Evolutionary conservation across 1,140 invertebrate species (phyloP), one percentile per base, ranked within the genome.

Genomic region (Drosophila leontia): DNA sequence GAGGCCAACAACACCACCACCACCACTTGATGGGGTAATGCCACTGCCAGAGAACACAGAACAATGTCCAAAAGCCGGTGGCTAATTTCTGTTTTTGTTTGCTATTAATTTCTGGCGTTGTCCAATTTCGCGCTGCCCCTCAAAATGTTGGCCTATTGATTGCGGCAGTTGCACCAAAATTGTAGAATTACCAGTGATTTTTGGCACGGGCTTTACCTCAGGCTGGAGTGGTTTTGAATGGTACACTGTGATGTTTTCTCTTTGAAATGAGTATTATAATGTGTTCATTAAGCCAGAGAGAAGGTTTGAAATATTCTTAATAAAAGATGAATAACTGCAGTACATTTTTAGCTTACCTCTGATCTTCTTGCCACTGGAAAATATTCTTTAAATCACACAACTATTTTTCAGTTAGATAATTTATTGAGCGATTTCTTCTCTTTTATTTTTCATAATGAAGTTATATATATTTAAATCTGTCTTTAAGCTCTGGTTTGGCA

Each of bases 1-100:
- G 78, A 82, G 83, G 83, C 81, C 80, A 85, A 69, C 78, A 37
- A 15, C 47, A n/a, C 23, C 23, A 37, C 26, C 47, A n/a, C 34
- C 51, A 71, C 68, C 29, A 56, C 32, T 75, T 56, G 80, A 80
- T 80, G 84, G 74, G 63, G 80, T 77, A 88, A 85, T 80, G 63
- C 53, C 35, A 70, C 11, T 23, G 51, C 53, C 53, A 39, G 53
- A 41, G 53, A 56, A 37, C 47, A 48, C 26, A 29, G 35, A 68
- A 71, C 69, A 72, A 72, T 58, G 67, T 39, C 67, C 82, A 75
- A 86, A 71, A 82, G 72, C 64, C 68, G 72, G 41, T 75, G 78
- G 75, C 78, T 67, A 86, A 74, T 88, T 83, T 69, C 65, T 35
- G 65, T 57, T 53, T 75, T 64, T 74, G 80, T 82, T 82, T 86